Base-by-base conservation (phyloP, 1,140 invertebrate genomes). In the Tribolium castaneum region DNA sequence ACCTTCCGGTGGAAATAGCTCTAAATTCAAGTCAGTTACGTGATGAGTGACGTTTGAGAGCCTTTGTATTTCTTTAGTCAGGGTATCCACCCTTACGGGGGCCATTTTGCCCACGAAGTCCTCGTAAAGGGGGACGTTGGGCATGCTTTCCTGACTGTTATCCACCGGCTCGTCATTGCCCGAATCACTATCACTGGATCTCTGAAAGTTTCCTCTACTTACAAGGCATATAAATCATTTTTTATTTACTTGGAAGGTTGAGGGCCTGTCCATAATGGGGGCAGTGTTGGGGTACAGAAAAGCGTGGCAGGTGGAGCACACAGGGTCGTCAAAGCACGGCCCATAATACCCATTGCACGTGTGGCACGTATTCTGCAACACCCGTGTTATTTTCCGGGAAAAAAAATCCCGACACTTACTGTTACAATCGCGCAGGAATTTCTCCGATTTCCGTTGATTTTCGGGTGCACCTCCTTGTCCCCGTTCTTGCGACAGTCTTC, bases 151-250 rank as follows among this genome's bases (percentile, higher is more conserved):
- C 85, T 91, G 89, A 87, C 89, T 92, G 71, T 91, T 84, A 85
- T 93, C 94, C 52, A 92, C 93, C n/a, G 96, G 96, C 85, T 98
- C 96, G 86, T 98, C 96, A 85, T 97, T 98, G 2, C 96, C 96
- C 0, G 95, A 97, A 85, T 98, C 97, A 83, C 95, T 95, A 82
- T 97, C 95, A 86, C 97, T 96, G 13, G 93, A 95, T 88, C 97
- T 94, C 91, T 96, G 70, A 70, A 39, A 39, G 9, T n/a, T 54
- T 39, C 34, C 34, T 3, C 1, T 39, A 39, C 9, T 39, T 39
- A 10, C 34, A 19, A 19, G 16, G 16, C 1, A 19, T 2, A 19
- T 19, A 19, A 19, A 19, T 19, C 1, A 19, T 19, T 19, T 19
- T 19, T 19, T 19, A 2, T 2, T 19, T 19, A 19, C 16, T 19